Conservation (phyloP, 2,797 vertebrate species). For the Eulemur mongoz region DNA sequence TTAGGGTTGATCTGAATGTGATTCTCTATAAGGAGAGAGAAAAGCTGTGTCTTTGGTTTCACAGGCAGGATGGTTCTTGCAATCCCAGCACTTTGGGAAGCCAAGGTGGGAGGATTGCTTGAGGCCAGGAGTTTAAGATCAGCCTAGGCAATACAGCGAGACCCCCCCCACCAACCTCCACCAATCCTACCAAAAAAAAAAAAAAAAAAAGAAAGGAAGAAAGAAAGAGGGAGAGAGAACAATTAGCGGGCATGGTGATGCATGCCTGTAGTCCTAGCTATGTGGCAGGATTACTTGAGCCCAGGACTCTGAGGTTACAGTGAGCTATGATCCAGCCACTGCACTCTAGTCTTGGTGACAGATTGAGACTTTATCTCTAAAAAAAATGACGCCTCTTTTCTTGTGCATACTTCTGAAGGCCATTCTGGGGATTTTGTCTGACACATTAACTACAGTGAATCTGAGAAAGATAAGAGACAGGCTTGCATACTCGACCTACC, state of each 20-base stretch:
- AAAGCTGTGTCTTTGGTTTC: background rate
- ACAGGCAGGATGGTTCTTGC: background rate
- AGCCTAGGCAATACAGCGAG: background rate
- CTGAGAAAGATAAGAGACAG: background rate
- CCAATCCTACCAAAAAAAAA: background rate
- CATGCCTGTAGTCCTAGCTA: background rate
- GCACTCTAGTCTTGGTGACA: too few relatives aligned
- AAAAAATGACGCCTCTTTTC: background rate
- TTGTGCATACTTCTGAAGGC: background rate
- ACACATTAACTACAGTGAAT: background rate
- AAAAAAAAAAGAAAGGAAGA: too few relatives aligned
- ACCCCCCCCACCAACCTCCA: background rate
- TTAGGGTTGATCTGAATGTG: background rate
- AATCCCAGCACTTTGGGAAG: too few relatives aligned
- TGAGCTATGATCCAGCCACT: too few relatives aligned
- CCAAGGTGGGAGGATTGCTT: too few relatives aligned
- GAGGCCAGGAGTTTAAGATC: too few relatives aligned
- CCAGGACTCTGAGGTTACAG: background rate
- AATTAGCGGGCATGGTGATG: background rate
- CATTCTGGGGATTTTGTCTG: background rate
- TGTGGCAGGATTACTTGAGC: background rate
- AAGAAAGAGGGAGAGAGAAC: too few relatives aligned
- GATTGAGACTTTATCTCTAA: too few relatives aligned
- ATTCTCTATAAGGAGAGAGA: background rate
- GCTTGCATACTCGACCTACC: background rate